Evolutionary conservation across 2,888 invertebrate species (phyloP), one percentile per base, ranked within the genome.

Genomic region (Pegoplata infirma): DNA sequence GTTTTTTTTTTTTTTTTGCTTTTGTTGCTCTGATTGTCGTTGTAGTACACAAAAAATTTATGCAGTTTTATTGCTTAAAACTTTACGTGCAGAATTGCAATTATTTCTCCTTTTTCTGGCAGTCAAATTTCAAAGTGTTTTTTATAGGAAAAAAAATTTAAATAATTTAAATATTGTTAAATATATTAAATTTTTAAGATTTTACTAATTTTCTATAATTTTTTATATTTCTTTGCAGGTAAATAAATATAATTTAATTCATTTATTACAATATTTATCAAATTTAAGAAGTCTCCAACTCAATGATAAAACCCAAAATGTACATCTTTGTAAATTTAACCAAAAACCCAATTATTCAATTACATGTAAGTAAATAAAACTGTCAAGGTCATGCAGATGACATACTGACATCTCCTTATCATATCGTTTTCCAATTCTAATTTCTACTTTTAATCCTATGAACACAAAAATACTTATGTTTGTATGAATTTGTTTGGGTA

Each of bases 301-400:
- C 36, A 36, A 36, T 36, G 10, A 6, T 1, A 36, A 40, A n/a
- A 40, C 1, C n/a, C n/a, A n/a, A n/a, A 40, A 40, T n/a, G 0
- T n/a, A 47, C 49, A 36, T 63, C 51, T 25, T 3, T n/a, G 36
- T 12, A n/a, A 3, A 40, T 12, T n/a, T n/a, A 2, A 40, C 5
- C 36, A 40, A n/a, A 40, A 40, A 40, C 10, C 5, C n/a, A 40
- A 51, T 63, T 36, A 51, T 36, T 49, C 32, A 36, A 63, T 51
- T 63, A 63, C 63, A 36, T n/a, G 10, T 40, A 40, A 12, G n/a
- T 40, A n/a, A 40, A n/a, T 40, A 2, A n/a, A 36, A 40, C 21
- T 63, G 63, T 63, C 63, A 63, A 63, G 63, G 63, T 63, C 63
- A 49, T 36, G 32, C 36, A 21, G 21, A 32, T 36, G 63, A 51